Evolutionary conservation across 2,797 vertebrate species (phyloP), one percentile per base, ranked within the genome.

Genomic region (Anguilla megastoma): DNA sequence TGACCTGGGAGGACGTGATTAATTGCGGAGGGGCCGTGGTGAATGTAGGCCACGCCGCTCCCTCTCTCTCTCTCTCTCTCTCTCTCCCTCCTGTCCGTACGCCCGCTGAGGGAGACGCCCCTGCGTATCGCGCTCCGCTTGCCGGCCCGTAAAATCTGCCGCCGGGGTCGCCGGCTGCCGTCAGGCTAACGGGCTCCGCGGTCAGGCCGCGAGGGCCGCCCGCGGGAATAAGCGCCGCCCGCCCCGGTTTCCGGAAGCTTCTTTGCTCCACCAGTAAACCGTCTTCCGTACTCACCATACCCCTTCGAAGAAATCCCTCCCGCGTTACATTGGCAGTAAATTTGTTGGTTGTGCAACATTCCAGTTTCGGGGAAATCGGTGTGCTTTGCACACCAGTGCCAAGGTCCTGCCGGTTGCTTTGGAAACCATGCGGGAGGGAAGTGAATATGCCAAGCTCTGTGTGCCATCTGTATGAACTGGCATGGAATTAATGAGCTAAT

Each of bases 41-140:
- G 82, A 54, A 84, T 84, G 82, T 84, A 84, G 82, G 82, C 48
- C 82, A 84, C 24, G n/a, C 48, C 10, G n/a, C 82, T 48, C 82
- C 21, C 45, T 18, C 48, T n/a, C 79, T 41, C 2, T 41, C 36
- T 41, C 36, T 41, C 36, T 41, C 36, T 41, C 36, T 1, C 33
- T 36, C 33, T 36, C 33, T 36, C 33, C 1, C 41, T 48, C 36
- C 79, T 14, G 33, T 82, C 36, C 79, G 16, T 18, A 41, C 41
- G 79, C 45, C 21, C 36, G 7, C 33, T 2, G 24, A 12, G 45
- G 21, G 80, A 84, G 80, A 12, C 36, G 48, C 80, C 8, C 45
- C 48, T 2, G 80, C 48, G 0, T 52, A 24, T 52, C 50, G 24
- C 48, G 7, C 80, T 27, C 80, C 24, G 21, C 18, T 10, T 18